Base-by-base conservation (phyloP, 2,888 invertebrate genomes). In the Rhimphoctona megacephalus region DNA sequence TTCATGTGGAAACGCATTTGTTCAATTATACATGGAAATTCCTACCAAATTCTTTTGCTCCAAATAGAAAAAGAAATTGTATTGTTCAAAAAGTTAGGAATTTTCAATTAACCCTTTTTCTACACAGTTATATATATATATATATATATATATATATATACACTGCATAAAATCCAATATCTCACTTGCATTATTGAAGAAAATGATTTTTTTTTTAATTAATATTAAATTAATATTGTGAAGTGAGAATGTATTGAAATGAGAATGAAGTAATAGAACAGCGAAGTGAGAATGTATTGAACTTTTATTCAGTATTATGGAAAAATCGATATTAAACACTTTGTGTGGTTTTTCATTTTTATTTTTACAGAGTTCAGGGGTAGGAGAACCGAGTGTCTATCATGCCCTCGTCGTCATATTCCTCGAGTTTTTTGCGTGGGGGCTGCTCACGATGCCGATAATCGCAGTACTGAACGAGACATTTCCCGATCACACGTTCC, bases 401-500 rank as follows among this genome's bases (percentile, higher is more conserved):
- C 99, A 99, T 96, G 99, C 99, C 88, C 95, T 99, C 94, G 97
- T 99, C 94, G 99, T 99, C 93, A 99, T 99, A 95, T 99, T 99
- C 96, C 96, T 99, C 95, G 99, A 99, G 95, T 99, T 99, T 95
- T 99, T 99, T 95, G 99, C 99, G 90, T 99, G 99, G 99, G 99
- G 99, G 80, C 96, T 99, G 90, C 96, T 99, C 89, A 99, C 99
- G 89, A 98, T 99, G 96, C 99, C 99, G 85, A 98, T 99, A 93
- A 99, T 99, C 94, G 95, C 93, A 82, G 98, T 98, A 92, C 96
- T 99, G 90, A 99, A 99, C 95, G 98, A 97, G 92, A 99, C 99
- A 85, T 99, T 99, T 95, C 99, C 99, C 89, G 98, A 99, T 95
- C 99, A 99, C 95, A 99, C 99, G 93, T 99, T 99, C 95, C 96